phyloP scores from a whole-genome alignment of 2,113 vertebrate species.

The Pteropus alecto region DNA sequence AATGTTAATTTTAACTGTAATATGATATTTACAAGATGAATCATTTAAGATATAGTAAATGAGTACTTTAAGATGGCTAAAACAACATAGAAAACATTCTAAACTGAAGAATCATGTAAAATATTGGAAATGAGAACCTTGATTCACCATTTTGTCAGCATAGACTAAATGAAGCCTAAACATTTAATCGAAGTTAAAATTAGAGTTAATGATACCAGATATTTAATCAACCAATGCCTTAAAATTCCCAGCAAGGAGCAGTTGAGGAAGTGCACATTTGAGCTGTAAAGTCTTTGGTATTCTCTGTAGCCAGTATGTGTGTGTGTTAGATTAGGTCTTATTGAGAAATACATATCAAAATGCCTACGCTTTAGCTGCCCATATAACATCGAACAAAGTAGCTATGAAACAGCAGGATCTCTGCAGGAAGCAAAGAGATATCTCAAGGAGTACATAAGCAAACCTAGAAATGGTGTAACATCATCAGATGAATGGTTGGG shows the following conservation, averaged over 20 bases:
- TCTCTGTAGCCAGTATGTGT: not conserved
- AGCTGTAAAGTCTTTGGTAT: not conserved
- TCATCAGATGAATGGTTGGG: slow-evolving; percentile 37
- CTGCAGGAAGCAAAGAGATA: slow-evolving; percentile 40
- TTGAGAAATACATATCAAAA: not conserved
- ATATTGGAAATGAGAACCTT: slow-evolving; percentile 48
- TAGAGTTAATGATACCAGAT: slow-evolving; percentile 66
- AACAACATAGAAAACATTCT: slow-evolving; percentile 2
- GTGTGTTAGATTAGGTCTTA: not conserved
- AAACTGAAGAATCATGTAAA: slow-evolving; percentile 32
- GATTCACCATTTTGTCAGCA: slow-evolving; percentile 56
- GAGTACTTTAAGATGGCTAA: not conserved
- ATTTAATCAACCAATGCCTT: slow-evolving; percentile 70
- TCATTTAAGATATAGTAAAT: slow-evolving; percentile 10
- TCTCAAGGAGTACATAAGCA: slow-evolving; percentile 31
- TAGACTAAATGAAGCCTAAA: slow-evolving; percentile 72
- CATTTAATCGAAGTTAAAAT: slow-evolving; percentile 75
- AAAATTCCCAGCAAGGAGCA: slow-evolving; percentile 44
- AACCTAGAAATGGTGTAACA: not conserved
- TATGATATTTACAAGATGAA: slow-evolving; percentile 11
- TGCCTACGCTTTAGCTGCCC: not conserved
- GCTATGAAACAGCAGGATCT: slow-evolving; percentile 50
- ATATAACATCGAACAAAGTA: slow-evolving; percentile 39
- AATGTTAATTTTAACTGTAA: slow-evolving; percentile 49
- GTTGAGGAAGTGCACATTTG: not conserved